Evolutionary conservation across 30 jellyfish, hydroid and myxozoan species (phyloP), one percentile per base, ranked within the genome.

Genomic region (Aurelia coerulea): DNA sequence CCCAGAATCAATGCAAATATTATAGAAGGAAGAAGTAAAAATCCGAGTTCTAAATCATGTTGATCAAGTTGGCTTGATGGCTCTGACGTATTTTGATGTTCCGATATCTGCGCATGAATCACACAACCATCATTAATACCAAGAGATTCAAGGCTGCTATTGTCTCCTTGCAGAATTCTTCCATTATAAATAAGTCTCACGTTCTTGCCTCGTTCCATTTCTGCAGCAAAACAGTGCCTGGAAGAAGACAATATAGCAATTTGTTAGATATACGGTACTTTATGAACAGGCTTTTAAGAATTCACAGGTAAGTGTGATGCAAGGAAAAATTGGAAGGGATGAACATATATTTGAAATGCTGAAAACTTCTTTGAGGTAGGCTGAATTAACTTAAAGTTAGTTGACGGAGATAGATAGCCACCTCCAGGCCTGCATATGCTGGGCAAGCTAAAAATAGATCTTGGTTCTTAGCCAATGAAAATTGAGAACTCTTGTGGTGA

Each of bases 151-250:
- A 89, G 83, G 10, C 90, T 29, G 62, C 53, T 34, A 31, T 64
- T 63, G 37, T 89, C 97, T 10, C 88, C 93, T 32, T 68, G 93
- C 37, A 89, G 74, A 8, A 89, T 81, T 68, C 97, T 65, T 41
- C 97, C 97, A 80, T 87, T 77, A 85, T 77, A 89, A 5, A 89
- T 81, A 3, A 89, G 79, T 39, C 97, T 74, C 18, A 89, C 84
- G 41, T 71, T 74, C 50, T 80, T 81, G 18, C 93, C 97, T 66
- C 74, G 87, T 31, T 74, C 78, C 51, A 89, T 23, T 58, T 89
- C 93, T 12, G 76, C 52, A 9, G 68, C 67, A 74, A 79, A 89
- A 46, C 92, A 80, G 29, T 67, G 88, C 81, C 97, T 89, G 65
- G 11, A 75, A 75, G 5, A 15, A 11, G 67, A 29, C 0, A 72